Percentiles rank a stretch among this genome's conserved stretches.
phyloP scores from a whole-genome alignment of 2,113 vertebrate genomes.

The Cyanistes caeruleus region DNA sequence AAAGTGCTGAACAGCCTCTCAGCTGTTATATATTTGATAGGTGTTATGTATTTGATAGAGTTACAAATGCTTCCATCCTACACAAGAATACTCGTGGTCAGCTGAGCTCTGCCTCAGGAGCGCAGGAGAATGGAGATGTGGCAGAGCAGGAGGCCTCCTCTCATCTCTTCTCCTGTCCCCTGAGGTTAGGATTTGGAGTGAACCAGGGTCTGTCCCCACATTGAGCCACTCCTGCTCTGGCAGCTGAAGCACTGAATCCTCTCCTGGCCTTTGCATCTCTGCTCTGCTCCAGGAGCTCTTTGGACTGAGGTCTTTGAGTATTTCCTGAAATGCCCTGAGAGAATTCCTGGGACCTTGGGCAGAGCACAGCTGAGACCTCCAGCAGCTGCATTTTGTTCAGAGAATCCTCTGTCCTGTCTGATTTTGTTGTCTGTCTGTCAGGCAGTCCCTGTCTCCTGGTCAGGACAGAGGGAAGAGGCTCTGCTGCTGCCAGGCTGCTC shows the following conservation, averaged over 20 bases:
- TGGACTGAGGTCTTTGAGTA: neutral
- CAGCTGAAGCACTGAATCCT: neutral
- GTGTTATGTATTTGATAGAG: neutral
- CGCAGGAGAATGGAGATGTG: neutral
- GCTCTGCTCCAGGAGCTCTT: neutral
- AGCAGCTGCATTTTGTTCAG: neutral
- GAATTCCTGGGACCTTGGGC: neutral
- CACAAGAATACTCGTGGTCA: neutral
- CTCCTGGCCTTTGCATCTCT: neutral
- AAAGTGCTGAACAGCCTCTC: neutral
- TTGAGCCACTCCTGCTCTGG: neutral
- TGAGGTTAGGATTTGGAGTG: neutral
- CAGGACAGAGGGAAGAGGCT: neutral
- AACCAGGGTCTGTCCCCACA: neutral
- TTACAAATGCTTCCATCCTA: neutral
- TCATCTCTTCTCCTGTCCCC: neutral
- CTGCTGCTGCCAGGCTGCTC: neutral
- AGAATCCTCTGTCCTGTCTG: neutral
- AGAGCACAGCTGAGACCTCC: neutral
- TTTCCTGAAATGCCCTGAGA: neutral
- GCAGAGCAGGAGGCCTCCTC: neutral
- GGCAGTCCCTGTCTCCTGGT: too few species aligned
- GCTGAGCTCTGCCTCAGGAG: neutral
- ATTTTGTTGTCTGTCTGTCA: neutral
- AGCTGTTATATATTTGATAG: neutral